Percentiles rank a stretch among this genome's conserved stretches.
phyloP scores from a whole-genome alignment of 2,113 vertebrate species.

The Suncus etruscus region DNA sequence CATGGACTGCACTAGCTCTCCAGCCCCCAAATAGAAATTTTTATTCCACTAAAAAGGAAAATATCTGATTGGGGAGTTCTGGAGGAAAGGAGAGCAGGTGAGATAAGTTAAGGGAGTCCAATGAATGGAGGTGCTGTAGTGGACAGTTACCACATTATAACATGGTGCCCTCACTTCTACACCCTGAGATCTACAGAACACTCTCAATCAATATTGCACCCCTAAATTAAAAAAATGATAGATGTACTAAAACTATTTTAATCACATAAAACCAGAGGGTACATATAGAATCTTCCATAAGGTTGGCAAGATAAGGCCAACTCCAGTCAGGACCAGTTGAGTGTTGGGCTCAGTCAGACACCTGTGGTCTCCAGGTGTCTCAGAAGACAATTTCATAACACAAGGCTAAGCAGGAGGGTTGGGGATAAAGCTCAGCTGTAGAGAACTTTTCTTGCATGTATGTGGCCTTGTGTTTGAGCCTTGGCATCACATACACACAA shows the following conservation, averaged over 20 bases:
- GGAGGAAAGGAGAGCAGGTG: background rate
- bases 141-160: background rate
- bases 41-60: background rate
- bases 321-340: background rate
- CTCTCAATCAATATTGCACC: background rate
- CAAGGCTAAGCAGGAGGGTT: too few relatives aligned
- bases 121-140: background rate
- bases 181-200: background rate
- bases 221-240: background rate
- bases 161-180: too few relatives aligned
- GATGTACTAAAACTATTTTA: background rate
- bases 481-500: too few relatives aligned
- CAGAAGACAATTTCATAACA: background rate
- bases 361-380: fast-evolving
- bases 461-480: too few relatives aligned
- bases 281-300: background rate
- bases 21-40: too few relatives aligned
- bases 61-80: background rate
- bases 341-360: fast-evolving
- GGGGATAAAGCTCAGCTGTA: too few relatives aligned
- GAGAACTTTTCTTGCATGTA: too few relatives aligned
- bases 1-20: too few relatives aligned
- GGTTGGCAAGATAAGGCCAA: background rate
- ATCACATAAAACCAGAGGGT: background rate
- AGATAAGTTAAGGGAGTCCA: background rate